Base-by-base conservation (phyloP, 2,797 vertebrate species). In the Propithecus perrieri region DNA sequence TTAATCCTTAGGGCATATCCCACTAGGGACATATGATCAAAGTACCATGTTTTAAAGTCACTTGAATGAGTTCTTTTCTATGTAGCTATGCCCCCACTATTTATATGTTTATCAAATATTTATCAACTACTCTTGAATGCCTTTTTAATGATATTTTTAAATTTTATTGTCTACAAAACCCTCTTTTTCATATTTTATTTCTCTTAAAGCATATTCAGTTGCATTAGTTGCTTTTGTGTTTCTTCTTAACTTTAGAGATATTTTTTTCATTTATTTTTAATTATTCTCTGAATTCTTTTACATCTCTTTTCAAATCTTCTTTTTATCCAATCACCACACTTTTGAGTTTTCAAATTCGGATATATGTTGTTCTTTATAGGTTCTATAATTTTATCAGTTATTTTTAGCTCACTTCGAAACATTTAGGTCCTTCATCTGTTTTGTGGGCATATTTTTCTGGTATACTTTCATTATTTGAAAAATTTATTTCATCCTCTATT, bases 351-450 rank as follows among this genome's bases (percentile, higher is more conserved):
- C 7, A 53, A 50, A 26, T 83, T 85, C 55, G 91, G 48, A 80
- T 80, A 63, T 38, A 38, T 67, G 10, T 74, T 95, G 24, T 71
- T 67, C 35, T 69, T 75, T 74, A 63, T 65, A 65, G 15, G 8
- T 38, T 65, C 24, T 85, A n/a, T 43, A 61, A 50, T 84, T 94
- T 80, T 61, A n/a, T 79, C 48, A 55, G 48, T 41, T 46, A 26
- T 20, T 55, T 87, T 81, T 78, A 87, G 33, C 18, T 87, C 20
- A 84, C 63, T 89, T 97, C 90, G 63, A 67, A 94, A 65, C 57
- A 13, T 18, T 18, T 71, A 79, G 11, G 14, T 9, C 76, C 50
- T 91, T 93, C 17, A 43, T 67, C 38, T 76, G 28, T 76, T 75
- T 84, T 59, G 46, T 75, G 38, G 55, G 26, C 12, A 53, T 90